Base-by-base conservation (phyloP, 2,797 vertebrate genomes). In the Novumbra hubbsi region DNA sequence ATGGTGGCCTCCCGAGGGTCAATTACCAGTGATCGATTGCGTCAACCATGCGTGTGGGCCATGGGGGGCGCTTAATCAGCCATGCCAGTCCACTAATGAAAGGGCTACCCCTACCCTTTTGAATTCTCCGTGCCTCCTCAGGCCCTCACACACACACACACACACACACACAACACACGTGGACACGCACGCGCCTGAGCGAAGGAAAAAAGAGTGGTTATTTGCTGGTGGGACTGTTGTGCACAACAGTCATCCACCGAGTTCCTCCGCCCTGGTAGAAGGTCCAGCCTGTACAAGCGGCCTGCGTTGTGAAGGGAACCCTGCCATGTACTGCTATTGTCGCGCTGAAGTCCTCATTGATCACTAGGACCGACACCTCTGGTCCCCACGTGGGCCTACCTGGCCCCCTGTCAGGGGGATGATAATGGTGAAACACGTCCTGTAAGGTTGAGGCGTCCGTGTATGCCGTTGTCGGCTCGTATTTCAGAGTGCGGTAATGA, bases 21-120 rank as follows among this genome's bases (percentile, higher is more conserved):
- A 82, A 86, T 90, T 79, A 88, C 80, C 57, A 73, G 65, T 78
- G 72, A 87, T 86, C 76, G 84, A 89, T 88, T 79, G 80, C 60
- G 67, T 49, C 77, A 49, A 72, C 73, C 70, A 45, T 48, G 66
- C 55, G 49, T 77, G 62, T 66, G 62, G 57, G 48, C 63, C 21
- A 24, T n/a, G n/a, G 17, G 19, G 41, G 28, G n/a, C 67, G 57
- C 60, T 64, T 60, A 69, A 71, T 72, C 73, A 78, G 70, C 69
- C 70, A 17, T 45, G 73, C 55, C 49, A 65, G 64, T 69, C 30
- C 17, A 11, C 77, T 78, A 75, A 75, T 78, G 73, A 75, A 78
- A 78, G 72, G 45, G 28, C 60, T 55, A n/a, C n/a, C 69, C 63
- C 62, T 70, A 50, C 70, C 65, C 73, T 28, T 21, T 34, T 5